Base-by-base conservation (phyloP, 2,797 vertebrate species). In the Paratrypauchen microcephalus region DNA sequence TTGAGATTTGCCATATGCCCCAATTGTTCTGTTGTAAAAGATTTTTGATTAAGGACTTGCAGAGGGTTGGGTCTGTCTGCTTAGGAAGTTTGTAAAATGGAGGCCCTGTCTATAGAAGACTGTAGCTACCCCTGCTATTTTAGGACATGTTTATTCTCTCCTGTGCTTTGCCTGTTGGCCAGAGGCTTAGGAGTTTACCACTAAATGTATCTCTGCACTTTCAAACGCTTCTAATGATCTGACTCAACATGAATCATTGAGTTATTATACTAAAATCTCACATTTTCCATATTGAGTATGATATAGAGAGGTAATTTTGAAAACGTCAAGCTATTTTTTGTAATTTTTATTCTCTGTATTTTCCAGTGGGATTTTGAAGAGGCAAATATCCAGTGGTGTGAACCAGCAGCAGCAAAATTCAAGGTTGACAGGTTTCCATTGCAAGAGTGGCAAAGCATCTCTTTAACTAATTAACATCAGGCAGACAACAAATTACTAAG, bases 351-450 rank as follows among this genome's bases (percentile, higher is more conserved):
- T 80, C n/a, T 80, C n/a, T 80, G 68, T 60, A 56, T 87, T 83
- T 75, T 79, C 12, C 86, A 94, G 94, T 94, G 94, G 91, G 92
- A 94, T 77, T 94, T 93, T 41, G 90, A 93, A 86, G 93, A 91
- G 5, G 32, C 91, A 58, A 87, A 48, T 18, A 16, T 88, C 39
- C 84, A 83, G 11, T 92, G 93, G 92, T 88, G 72, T 69, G 65
- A 75, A 75, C 57, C 59, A 28, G 70, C 71, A 19, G 4, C 62
- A 54, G 75, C 91, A 75, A 77, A 66, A 55, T 75, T 77, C 13
- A 58, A 71, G 16, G 32, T 50, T 1, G 73, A 85, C 6, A 58
- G 65, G n/a, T 88, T 91, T 59, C 82, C 75, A 4, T 67, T 87
- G 21, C 83, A 85, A 65, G 79, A 84, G 13, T 89, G 88, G 86